Evolutionary conservation across 2,797 vertebrate species (phyloP).

Genomic region (Pseudopleuronectes americanus): DNA sequence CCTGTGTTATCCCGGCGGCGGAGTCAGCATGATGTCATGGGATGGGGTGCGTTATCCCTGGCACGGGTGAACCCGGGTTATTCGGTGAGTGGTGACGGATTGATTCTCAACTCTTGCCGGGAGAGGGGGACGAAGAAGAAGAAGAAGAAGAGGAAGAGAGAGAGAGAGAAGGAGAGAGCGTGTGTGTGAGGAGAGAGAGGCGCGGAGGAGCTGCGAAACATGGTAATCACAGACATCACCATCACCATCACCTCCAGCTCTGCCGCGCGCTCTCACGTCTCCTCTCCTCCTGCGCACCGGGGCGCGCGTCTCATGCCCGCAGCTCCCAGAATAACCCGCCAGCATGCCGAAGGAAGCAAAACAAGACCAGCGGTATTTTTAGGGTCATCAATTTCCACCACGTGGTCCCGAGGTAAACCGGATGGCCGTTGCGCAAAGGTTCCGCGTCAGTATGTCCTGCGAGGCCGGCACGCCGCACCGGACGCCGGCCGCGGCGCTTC

Average conservation of each 20-base stretch:
- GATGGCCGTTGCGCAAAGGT: slow-evolving; percentile 93
- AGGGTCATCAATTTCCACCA: slow-evolving; percentile 97
- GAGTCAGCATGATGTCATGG: slow-evolving; percentile 88
- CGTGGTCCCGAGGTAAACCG: slow-evolving; percentile 95
- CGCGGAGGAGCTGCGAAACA: slow-evolving; percentile 89
- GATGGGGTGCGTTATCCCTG: slow-evolving; percentile 64
- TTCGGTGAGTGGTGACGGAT: slow-evolving; percentile 67
- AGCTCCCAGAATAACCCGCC: slow-evolving; percentile 97
- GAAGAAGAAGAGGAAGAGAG: slow-evolving; percentile 42
- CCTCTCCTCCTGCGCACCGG: slow-evolving; percentile 81
- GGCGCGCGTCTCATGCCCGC: slow-evolving; percentile 93
- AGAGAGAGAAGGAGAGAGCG: slow-evolving; percentile 14
- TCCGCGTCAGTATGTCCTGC: slow-evolving; percentile 95
- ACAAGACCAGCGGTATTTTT: slow-evolving; percentile 98
- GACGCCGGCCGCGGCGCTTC: slow-evolving; percentile 87
- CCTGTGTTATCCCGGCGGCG: slow-evolving; percentile 71
- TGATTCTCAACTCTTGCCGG: slow-evolving; percentile 65
- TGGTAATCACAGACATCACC: slow-evolving; percentile 88
- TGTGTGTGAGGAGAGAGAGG: slow-evolving; percentile 56
- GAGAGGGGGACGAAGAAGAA: slow-evolving; percentile 49
- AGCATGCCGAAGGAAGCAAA: slow-evolving; percentile 95
- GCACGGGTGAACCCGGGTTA: slow-evolving; percentile 66
- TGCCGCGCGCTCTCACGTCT: slow-evolving; percentile 80
- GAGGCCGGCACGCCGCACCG: slow-evolving; percentile 87
- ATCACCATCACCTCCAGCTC: slow-evolving; percentile 81